Conservation (phyloP, 2,113 vertebrate species). For the Callipepla squamata region DNA sequence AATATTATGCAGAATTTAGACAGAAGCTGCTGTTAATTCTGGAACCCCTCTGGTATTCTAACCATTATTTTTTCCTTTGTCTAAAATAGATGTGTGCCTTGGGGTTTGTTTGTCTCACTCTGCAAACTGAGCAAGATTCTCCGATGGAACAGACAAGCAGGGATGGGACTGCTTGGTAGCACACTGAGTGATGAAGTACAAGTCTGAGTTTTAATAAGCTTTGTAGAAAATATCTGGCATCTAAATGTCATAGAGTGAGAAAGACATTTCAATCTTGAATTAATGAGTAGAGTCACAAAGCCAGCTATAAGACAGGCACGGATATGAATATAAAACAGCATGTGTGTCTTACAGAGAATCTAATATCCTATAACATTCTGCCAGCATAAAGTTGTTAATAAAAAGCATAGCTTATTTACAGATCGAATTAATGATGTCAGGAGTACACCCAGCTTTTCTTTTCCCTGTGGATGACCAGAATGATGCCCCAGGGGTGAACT, state of each 20-base stretch:
- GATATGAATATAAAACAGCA: conserved; percentile 3
- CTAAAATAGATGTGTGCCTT: not conserved
- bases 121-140: not conserved
- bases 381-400: not conserved
- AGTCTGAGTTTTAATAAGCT: not conserved
- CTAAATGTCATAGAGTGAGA: not conserved
- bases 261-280: not conserved
- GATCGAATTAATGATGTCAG: not conserved
- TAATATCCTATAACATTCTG: not conserved
- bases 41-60: not conserved
- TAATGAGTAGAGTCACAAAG: conserved; percentile 23
- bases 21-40: not conserved
- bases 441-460: not conserved
- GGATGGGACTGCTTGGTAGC: not conserved
- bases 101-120: not conserved
- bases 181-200: not conserved
- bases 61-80: not conserved
- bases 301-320: not conserved
- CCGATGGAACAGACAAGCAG: not conserved
- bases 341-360: not conserved
- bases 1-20: not conserved
- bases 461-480: not conserved
- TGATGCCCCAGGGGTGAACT: not conserved
- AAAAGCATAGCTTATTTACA: not conserved
- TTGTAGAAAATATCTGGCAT: conserved; percentile 7